phyloP scores from a whole-genome alignment of 1,140 invertebrate genomes.

The Zophobas atratus region DNA sequence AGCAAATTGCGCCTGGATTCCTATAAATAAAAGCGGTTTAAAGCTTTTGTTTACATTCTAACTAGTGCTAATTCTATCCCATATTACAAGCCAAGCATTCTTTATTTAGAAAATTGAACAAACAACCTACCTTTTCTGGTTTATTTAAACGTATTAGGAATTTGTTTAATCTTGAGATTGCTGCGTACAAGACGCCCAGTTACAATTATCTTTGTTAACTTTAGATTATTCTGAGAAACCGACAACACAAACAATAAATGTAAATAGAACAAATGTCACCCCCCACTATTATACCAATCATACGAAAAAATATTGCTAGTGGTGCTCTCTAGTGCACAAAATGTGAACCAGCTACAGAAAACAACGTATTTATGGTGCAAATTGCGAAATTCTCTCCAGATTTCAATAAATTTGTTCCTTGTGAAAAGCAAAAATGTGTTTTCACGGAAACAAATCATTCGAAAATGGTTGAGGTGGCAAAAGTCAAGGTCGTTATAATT shows the following conservation, averaged over 20 bases:
- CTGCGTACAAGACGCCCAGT: too few species aligned
- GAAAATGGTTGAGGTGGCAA: too few species aligned
- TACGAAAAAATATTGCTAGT: not conserved
- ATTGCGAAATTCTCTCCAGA: too few species aligned
- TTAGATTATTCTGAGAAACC: not conserved
- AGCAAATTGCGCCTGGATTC: slow-evolving; percentile 33
- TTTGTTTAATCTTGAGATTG: too few species aligned
- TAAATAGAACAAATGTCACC: slow-evolving; percentile 14
- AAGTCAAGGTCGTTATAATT: too few species aligned
- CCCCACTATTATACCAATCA: not conserved
- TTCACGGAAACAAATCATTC: too few species aligned
- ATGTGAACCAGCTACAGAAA: too few species aligned
- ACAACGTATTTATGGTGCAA: too few species aligned
- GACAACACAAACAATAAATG: not conserved
- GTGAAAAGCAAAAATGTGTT: too few species aligned
- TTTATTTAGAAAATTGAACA: slow-evolving; percentile 25
- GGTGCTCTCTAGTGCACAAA: too few species aligned
- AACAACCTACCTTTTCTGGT: slow-evolving; percentile 13
- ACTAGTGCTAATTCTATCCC: slow-evolving; percentile 28
- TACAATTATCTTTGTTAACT: not conserved
- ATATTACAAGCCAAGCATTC: slow-evolving; percentile 22
- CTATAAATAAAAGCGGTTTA: slow-evolving; percentile 35
- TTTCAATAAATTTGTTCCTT: too few species aligned
- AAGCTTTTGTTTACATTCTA: slow-evolving; percentile 29
- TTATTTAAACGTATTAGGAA: slow-evolving; percentile 2